phyloP scores from a whole-genome alignment of 2,113 vertebrate genomes.

The Scatophagus argus region DNA sequence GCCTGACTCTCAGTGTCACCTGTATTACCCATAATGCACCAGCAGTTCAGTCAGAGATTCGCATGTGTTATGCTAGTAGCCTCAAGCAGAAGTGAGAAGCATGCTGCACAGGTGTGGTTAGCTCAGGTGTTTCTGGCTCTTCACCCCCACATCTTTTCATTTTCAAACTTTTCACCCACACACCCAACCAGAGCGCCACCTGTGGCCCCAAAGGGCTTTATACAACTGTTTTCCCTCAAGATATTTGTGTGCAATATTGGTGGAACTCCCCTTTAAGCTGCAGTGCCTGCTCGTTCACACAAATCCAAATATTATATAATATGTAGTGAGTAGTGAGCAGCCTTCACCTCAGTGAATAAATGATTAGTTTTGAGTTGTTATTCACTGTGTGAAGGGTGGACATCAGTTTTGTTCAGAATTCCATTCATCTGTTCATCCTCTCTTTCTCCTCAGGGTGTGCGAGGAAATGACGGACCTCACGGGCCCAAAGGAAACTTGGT shows the following conservation, averaged over 20 bases:
- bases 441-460: constrained; percentile 88
- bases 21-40: not conserved
- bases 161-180: not conserved
- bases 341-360: not conserved
- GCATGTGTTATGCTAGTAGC: not conserved
- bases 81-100: not conserved
- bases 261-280: accelerated
- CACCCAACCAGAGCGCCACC: not conserved
- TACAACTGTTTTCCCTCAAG: not conserved
- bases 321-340: accelerated
- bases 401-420: not conserved
- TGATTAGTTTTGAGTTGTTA: not conserved
- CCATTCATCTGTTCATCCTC: not conserved
- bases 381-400: not conserved
- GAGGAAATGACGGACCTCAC: constrained; percentile 92
- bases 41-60: not conserved
- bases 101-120: not conserved
- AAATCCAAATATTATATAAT: not conserved
- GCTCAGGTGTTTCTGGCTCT: not conserved
- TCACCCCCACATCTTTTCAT: not conserved
- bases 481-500: constrained; percentile 99
- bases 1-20: not conserved
- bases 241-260: not conserved
- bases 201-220: not conserved
- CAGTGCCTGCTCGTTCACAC: not conserved